Evolutionary conservation across 1,140 invertebrate genomes (phyloP), one percentile per base, ranked within the genome.

Genomic region (Steinernema khuongi): DNA sequence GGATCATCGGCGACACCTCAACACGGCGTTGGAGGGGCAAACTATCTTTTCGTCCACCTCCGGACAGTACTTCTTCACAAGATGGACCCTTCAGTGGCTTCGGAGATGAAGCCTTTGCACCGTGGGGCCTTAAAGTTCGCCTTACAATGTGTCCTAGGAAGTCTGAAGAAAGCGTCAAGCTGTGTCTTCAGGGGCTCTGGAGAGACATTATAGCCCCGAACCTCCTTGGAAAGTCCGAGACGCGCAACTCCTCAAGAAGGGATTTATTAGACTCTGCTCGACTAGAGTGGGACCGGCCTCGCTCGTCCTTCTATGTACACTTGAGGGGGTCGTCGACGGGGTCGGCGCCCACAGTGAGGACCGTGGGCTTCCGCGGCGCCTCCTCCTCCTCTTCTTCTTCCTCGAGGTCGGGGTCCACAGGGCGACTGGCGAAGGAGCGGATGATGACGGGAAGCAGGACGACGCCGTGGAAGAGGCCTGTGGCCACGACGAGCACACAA

Each of bases 371-470:
- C 50, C 36, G 36, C 7, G 7, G 7, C 7, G 22, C 19, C 50
- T 60, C 50, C 14, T 14, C 7, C 50, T 60, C 50, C 19, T 60
- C 50, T 22, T 17, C 4, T 22, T 60, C 50, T 26, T 60, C 50
- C 2, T 60, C 50, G 50, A 11, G 36, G 7, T 41, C 36, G 7
- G 50, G 50, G 22, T 60, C 50, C 4, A 60, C 22, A 1, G 76
- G 73, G 50, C 75, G 41, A 18, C 77, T 77, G 1, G 83, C 82
- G 33, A 84, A 84, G 1, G 83, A 76, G 26, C 83, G 74, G 41
- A 85, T 78, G 22, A 84, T 82, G 14, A 84, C 82, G 18, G 83
- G 83, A n/a, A 84, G 77, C 44, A 84, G 75, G 41, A 84, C 78
- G 11, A 84, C 60, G 1, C 83, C 83, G 44, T 84, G 83, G 77